Evolutionary conservation across 2,113 vertebrate genomes (phyloP), one percentile per base, ranked within the genome.

Genomic region (Donacobius atricapilla): DNA sequence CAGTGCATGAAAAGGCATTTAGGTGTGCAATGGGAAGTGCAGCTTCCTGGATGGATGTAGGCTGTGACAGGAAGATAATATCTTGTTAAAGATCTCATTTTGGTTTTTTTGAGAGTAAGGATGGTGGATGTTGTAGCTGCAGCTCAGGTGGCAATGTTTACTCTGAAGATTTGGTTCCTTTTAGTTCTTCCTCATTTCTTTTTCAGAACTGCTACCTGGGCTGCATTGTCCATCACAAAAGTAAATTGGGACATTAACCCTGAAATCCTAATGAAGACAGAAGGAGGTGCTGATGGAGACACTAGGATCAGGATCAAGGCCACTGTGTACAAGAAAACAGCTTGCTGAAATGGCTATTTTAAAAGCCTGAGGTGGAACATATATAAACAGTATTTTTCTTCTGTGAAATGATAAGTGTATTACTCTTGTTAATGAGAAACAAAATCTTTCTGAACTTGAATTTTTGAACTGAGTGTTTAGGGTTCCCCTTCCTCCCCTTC

Each of bases 311-410:
- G 44, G 58, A 69, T 76, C 40, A 47, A 89, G 57, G 85, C 60
- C 40, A 65, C 35, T 37, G 10, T 33, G 3, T 58, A 39, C 13
- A 8, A 86, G 20, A 18, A 15, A 93, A 35, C 22, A n/a, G 53
- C 87, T 78, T 89, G 28, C 39, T 87, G 42, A 90, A 40, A 93
- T 23, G 56, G 63, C 73, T 91, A 8, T 48, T 76, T 68, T 48
- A 80, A 83, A 95, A 77, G 56, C 60, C 44, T 69, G 54, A 96
- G 33, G 37, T 84, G 93, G 93, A 92, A 66, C 23, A n/a, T 53
- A 63, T 25, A 31, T 42, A 71, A 66, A 19, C 35, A 75, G 1
- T 45, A 61, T 83, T 91, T 96, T 85, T 83, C 37, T 66, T 78
- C 54, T 54, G 5, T 64, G 78, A 89, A 61, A 68, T 50, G 18